Conservation (phyloP, 2,113 vertebrate species). For the Solea solea region DNA sequence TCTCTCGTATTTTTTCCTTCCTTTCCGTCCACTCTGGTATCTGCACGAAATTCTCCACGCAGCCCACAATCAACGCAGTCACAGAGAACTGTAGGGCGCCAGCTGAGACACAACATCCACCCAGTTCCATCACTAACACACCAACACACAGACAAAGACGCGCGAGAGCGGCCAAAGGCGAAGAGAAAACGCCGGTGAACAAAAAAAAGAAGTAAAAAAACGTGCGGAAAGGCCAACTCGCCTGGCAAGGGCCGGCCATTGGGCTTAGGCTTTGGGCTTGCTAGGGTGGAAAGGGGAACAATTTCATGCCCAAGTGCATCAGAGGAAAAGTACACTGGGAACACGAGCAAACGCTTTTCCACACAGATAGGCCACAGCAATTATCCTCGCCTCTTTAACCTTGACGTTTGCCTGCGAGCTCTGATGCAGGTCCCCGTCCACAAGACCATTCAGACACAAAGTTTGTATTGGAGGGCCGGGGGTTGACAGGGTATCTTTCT, state of each 20-base stretch:
- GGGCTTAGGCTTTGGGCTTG: constrained; percentile 49
- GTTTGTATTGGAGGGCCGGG: constrained; percentile 15
- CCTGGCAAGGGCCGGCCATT: constrained; percentile 38
- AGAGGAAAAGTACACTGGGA: constrained; percentile 65
- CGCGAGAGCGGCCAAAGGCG: constrained; percentile 30
- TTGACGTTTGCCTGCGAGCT: constrained; percentile 54
- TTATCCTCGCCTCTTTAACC: constrained; percentile 77
- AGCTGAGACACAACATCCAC: constrained; percentile 54
- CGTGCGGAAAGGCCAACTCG: constrained; percentile 44
- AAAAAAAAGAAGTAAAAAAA: neutral
- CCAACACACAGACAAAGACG: constrained; percentile 45
- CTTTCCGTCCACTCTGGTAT: constrained; percentile 32
- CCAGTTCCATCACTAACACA: constrained; percentile 6
- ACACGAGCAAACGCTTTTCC: constrained; percentile 75
- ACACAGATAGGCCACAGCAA: constrained; percentile 76
- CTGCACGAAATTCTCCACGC: constrained; percentile 41
- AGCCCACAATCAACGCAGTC: constrained; percentile 57
- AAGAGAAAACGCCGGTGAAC: constrained; percentile 21
- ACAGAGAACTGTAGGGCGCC: constrained; percentile 43
- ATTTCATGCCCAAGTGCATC: constrained; percentile 76
- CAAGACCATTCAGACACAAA: neutral
- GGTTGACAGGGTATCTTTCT: constrained; percentile 48
- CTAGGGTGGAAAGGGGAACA: constrained; percentile 68
- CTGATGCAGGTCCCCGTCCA: constrained; percentile 54
- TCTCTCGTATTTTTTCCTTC: neutral